Evolutionary conservation across 2,797 vertebrate genomes (phyloP).

Genomic region (Cygnus olor): DNA sequence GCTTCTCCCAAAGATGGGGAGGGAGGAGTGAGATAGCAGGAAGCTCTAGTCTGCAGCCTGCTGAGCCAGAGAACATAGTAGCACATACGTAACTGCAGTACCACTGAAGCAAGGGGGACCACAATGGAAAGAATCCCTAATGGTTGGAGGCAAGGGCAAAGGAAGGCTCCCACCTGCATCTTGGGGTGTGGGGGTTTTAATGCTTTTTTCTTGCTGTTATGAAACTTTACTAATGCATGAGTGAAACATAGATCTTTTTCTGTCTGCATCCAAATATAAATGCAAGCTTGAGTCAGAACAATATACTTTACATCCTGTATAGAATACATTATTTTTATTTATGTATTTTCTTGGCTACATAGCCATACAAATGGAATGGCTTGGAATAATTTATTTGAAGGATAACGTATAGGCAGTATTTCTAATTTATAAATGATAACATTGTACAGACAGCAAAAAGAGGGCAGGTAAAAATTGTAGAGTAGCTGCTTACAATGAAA

Average conservation of each 20-base stretch:
- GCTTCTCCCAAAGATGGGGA: background rate
- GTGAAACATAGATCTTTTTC: background rate
- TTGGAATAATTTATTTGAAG: slow-evolving; percentile 33
- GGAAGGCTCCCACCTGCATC: background rate
- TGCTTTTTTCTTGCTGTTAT: background rate
- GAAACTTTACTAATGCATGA: background rate
- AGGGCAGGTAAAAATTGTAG: background rate
- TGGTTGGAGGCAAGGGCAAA: background rate
- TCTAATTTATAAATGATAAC: slow-evolving; percentile 2
- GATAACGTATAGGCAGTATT: background rate
- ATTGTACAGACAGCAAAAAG: background rate
- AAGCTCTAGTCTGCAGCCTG: fast-evolving
- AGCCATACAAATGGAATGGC: background rate
- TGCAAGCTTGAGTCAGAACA: background rate
- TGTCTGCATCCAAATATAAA: background rate
- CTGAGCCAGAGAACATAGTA: background rate
- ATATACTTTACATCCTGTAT: background rate
- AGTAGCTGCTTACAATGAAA: background rate
- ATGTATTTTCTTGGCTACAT: background rate
- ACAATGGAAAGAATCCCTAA: background rate
- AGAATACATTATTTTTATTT: slow-evolving; percentile 26
- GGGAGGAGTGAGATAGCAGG: background rate
- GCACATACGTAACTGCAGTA: fast-evolving
- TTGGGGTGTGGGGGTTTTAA: background rate
- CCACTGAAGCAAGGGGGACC: background rate